phyloP scores from a whole-genome alignment of 2,113 vertebrate species.

The Hyla sarda region DNA sequence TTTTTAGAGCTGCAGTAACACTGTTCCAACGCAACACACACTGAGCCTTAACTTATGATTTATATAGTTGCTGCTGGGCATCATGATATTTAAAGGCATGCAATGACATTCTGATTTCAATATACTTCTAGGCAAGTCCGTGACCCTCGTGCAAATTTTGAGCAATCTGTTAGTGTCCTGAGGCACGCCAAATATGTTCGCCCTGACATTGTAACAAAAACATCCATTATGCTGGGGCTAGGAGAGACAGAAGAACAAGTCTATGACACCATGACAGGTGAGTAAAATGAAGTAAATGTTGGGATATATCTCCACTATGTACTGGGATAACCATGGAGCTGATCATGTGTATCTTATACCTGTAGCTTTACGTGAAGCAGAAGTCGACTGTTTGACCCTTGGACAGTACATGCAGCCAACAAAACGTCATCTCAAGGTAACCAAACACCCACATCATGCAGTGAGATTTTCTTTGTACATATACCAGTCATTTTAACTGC shows the following conservation, averaged over 20 bases:
- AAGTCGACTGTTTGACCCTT: slow-evolving; percentile 92
- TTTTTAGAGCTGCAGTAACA: too few species aligned
- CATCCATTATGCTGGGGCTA: slow-evolving; percentile 94
- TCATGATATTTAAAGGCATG: neutral
- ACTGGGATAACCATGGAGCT: neutral
- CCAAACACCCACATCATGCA: neutral
- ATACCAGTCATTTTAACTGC: neutral
- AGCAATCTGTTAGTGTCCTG: slow-evolving; percentile 88
- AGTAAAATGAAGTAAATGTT: slow-evolving; percentile 36
- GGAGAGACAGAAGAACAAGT: slow-evolving; percentile 90
- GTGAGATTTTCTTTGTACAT: neutral
- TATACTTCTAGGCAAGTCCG: slow-evolving; percentile 80
- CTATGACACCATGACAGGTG: slow-evolving; percentile 82
- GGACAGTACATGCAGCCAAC: slow-evolving; percentile 99
- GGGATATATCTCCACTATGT: neutral
- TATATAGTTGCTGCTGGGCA: too few species aligned
- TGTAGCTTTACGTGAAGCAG: slow-evolving; percentile 85
- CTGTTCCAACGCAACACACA: too few species aligned
- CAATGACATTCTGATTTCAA: neutral
- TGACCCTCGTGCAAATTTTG: slow-evolving; percentile 90
- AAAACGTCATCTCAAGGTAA: slow-evolving; percentile 93
- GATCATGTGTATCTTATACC: neutral
- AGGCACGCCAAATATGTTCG: slow-evolving; percentile 84
- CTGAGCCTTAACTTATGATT: too few species aligned
- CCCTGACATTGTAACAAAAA: slow-evolving; percentile 86